phyloP scores from a whole-genome alignment of 2,113 vertebrate species.

The Todiramphus saurophagus region DNA sequence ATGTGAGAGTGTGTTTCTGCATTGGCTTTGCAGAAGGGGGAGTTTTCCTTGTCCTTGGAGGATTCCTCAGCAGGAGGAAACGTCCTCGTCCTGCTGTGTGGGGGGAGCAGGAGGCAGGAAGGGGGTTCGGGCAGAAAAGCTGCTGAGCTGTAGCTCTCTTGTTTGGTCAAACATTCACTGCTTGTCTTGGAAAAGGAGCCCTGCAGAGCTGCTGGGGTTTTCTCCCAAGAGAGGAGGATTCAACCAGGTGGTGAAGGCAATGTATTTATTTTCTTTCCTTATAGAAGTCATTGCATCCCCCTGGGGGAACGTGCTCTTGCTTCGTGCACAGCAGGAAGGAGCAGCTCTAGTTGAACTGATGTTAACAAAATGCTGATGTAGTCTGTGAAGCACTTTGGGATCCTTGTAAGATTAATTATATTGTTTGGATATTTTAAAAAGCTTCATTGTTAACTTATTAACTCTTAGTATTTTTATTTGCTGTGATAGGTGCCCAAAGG shows the following conservation, averaged over 20 bases:
- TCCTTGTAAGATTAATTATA: neutral
- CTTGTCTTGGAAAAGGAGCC: neutral
- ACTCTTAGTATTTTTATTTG: neutral
- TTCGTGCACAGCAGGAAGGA: neutral
- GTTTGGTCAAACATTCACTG: neutral
- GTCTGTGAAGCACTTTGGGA: neutral
- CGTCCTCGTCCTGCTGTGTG: neutral
- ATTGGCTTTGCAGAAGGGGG: neutral
- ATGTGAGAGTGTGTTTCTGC: neutral
- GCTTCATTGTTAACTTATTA: neutral
- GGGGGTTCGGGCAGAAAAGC: neutral
- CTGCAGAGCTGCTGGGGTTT: neutral
- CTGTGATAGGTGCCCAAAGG: slow-evolving; percentile 86
- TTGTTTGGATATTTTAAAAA: neutral
- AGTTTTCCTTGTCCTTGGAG: neutral
- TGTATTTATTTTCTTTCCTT: neutral
- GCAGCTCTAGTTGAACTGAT: neutral
- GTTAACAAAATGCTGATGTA: neutral
- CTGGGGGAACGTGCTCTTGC: neutral
- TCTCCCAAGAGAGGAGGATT: neutral
- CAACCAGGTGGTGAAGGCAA: neutral
- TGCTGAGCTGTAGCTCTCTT: neutral
- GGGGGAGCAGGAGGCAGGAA: neutral
- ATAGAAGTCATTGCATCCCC: neutral
- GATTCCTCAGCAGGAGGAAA: neutral